Percentiles rank a stretch among this genome's conserved stretches.
Evolutionary conservation across 1,140 invertebrate species (phyloP).

Genomic region (Lucilia sericata): DNA sequence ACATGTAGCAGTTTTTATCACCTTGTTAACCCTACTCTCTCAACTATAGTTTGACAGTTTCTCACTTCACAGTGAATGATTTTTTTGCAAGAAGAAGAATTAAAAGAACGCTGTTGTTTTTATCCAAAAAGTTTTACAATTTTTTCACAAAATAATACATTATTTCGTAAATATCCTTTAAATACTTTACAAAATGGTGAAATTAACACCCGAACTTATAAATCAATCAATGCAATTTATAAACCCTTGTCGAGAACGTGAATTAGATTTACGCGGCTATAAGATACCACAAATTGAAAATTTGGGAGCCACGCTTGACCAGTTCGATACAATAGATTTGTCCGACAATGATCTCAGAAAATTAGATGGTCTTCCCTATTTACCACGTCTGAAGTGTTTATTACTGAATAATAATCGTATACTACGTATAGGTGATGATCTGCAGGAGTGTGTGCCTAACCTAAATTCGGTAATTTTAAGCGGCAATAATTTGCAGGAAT

Average conservation of each 20-base stretch:
- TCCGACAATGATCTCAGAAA: slow-evolving; percentile 99
- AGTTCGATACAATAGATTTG: slow-evolving; percentile 99
- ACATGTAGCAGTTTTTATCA: background rate
- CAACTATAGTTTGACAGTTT: background rate
- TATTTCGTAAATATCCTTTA: slow-evolving; percentile 26
- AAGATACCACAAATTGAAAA: slow-evolving; percentile 99
- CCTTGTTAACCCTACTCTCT: background rate
- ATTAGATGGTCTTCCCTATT: slow-evolving; percentile 95
- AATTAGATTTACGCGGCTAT: slow-evolving; percentile 96
- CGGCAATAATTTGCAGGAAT: slow-evolving; percentile 95
- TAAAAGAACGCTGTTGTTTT: slow-evolving; percentile 31
- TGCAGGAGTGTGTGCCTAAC: slow-evolving; percentile 92
- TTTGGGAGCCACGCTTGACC: slow-evolving; percentile 96
- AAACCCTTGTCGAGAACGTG: slow-evolving; percentile 93
- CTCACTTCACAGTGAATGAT: background rate
- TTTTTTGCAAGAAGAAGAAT: background rate
- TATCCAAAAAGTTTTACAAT: background rate
- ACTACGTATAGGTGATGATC: slow-evolving; percentile 87
- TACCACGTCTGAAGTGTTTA: slow-evolving; percentile 90
- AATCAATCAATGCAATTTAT: slow-evolving; percentile 91
- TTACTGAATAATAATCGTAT: slow-evolving; percentile 97
- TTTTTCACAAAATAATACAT: background rate
- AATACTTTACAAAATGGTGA: slow-evolving; percentile 80
- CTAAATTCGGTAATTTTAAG: slow-evolving; percentile 92
- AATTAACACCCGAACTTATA: slow-evolving; percentile 92